These are phyloP conservation scores for Dorcus parallelipipedus DNA, from an alignment of 2,888 invertebrate genomes.

Conservation along the genomic window DNA sequence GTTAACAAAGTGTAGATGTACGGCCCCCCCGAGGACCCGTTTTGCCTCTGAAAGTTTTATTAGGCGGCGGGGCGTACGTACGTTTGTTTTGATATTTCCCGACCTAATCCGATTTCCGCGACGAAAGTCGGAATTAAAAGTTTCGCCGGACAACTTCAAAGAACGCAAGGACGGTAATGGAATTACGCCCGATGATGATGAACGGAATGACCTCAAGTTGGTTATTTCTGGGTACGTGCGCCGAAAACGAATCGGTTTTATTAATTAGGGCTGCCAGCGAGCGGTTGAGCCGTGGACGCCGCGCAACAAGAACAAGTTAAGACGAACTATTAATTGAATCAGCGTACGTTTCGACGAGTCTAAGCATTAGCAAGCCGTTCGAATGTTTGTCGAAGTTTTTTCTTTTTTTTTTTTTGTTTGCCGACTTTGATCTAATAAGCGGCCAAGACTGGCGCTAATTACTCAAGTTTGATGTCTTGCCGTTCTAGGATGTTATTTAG, in stretches of 20 bases:
- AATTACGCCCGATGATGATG: constrained; percentile 1
- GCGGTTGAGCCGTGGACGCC: neutral
- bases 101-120: too few relatives aligned
- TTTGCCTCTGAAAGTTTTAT: too few relatives aligned
- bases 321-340: constrained; percentile 18
- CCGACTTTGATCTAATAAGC: too few relatives aligned
- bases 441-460: too few relatives aligned
- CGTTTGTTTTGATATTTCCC: too few relatives aligned
- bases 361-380: neutral
- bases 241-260: constrained; percentile 15
- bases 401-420: too few relatives aligned
- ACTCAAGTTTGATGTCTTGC: too few relatives aligned
- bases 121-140: too few relatives aligned
- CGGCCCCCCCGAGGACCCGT: too few relatives aligned
- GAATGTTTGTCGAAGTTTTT: neutral
- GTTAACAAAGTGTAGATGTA: too few relatives aligned
- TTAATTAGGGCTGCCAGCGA: constrained; percentile 15
- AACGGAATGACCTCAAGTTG: neutral
- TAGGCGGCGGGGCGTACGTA: too few relatives aligned
- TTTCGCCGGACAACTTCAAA: neutral
- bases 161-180: neutral
- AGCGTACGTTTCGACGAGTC: neutral
- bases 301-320: constrained; percentile 8
- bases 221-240: constrained; percentile 8
- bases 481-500: too few relatives aligned